Evolutionary conservation across 2,113 vertebrate species (phyloP).

Genomic region (Cyprinus carpio): DNA sequence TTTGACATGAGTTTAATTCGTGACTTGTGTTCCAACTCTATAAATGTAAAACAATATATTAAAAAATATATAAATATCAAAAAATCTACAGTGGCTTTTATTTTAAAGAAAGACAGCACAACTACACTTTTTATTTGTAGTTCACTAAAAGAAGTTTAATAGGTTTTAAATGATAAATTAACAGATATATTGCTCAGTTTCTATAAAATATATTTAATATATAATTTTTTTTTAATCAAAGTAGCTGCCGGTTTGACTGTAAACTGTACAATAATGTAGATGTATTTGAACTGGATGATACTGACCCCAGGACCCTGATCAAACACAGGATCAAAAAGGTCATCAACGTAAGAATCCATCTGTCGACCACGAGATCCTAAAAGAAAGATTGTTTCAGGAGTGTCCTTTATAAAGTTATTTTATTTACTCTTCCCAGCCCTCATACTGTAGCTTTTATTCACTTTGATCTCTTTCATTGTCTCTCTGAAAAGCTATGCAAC

Average conservation of each 20-base stretch:
- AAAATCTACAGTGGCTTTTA: not conserved
- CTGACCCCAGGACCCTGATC: conserved; percentile 75
- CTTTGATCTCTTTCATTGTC: not conserved
- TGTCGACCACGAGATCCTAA: conserved; percentile 67
- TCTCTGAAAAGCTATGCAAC: not conserved
- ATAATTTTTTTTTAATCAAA: not conserved
- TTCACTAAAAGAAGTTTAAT: not conserved
- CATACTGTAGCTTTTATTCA: not conserved
- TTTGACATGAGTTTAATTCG: too few species aligned
- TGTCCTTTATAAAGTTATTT: not conserved
- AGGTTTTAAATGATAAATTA: not conserved
- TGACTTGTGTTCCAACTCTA: not conserved
- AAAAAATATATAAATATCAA: not conserved
- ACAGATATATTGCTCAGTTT: not conserved
- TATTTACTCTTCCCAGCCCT: conserved; percentile 34
- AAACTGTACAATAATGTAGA: not conserved
- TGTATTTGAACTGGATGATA: conserved; percentile 49
- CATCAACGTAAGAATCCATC: conserved; percentile 84
- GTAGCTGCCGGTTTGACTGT: not conserved
- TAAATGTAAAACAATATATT: not conserved
- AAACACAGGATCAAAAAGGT: conserved; percentile 82
- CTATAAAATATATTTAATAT: conserved; percentile 15
- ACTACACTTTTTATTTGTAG: not conserved
- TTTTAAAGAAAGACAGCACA: not conserved
- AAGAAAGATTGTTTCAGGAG: conserved; percentile 18